A percentile compares a stretch with the other conserved stretches of the same genome.
Evolutionary conservation across 23 tunicate species (phyloP).

Genomic region (Trididemnum nubilum): DNA sequence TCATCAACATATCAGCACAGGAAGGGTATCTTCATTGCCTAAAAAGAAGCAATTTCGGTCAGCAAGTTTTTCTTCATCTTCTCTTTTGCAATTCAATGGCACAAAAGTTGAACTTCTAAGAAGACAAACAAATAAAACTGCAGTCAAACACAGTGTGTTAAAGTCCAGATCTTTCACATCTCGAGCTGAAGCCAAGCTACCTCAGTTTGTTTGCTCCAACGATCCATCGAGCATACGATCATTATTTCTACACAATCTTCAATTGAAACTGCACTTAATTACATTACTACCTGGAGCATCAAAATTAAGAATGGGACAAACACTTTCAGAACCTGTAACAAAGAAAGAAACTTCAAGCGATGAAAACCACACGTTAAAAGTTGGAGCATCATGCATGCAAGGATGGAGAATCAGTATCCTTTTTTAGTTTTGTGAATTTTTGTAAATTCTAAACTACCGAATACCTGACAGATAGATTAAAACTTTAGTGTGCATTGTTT

Average conservation of each 20-base stretch:
- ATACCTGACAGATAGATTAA: no score
- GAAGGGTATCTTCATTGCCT: neutral
- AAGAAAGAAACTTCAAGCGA: conserved; percentile 81
- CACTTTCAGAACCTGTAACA: conserved; percentile 89
- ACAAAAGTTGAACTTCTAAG: neutral
- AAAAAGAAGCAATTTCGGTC: conserved; percentile 1
- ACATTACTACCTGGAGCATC: neutral
- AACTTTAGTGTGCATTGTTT: no score
- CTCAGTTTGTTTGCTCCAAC: conserved; percentile 1
- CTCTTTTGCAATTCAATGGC: conserved; percentile 7
- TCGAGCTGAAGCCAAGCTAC: conserved; percentile 15
- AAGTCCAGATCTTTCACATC: neutral
- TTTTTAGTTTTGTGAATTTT: conserved; percentile 30
- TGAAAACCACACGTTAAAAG: conserved; percentile 79
- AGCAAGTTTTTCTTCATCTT: neutral
- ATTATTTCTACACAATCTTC: conserved; percentile 19
- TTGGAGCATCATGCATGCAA: conserved; percentile 94
- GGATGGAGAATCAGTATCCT: conserved; percentile 98
- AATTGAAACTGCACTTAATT: neutral
- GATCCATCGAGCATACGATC: conserved; percentile 7
- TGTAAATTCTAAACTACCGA: no score
- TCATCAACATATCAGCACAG: neutral
- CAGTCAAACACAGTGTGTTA: neutral
- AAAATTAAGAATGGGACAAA: conserved; percentile 77
- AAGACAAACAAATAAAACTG: neutral